Evolutionary conservation across 2,797 vertebrate genomes (phyloP).

Genomic region (Sparus aurata): DNA sequence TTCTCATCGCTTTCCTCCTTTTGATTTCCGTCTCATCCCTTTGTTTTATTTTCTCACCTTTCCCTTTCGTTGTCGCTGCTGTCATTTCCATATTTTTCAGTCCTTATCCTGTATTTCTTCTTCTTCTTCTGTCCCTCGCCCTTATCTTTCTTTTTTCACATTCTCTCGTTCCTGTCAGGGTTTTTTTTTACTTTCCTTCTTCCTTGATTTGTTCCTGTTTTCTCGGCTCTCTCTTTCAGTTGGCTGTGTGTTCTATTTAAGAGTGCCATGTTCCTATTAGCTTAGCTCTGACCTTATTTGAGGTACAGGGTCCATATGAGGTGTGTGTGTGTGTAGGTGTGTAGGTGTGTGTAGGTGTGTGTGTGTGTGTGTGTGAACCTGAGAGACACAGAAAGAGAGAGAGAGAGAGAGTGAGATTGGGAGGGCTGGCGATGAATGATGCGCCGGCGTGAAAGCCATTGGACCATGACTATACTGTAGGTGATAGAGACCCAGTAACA

Average conservation of each 20-base stretch:
- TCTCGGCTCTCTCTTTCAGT: background rate
- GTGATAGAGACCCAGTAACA: conserved; percentile 78
- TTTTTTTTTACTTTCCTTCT: no score
- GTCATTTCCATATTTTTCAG: no score
- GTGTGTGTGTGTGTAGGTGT: conserved; percentile 11
- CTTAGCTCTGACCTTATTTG: conserved; percentile 74
- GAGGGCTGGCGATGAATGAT: conserved; percentile 63
- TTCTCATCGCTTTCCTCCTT: no score
- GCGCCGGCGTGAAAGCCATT: conserved; percentile 63
- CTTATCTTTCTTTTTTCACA: no score
- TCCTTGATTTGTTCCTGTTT: no score
- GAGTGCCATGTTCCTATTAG: conserved; percentile 62
- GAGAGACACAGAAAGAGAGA: background rate
- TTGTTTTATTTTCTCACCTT: no score
- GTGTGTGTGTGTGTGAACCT: conserved; percentile 13
- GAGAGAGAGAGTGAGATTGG: conserved; percentile 6
- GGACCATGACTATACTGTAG: conserved; percentile 74
- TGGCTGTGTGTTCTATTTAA: conserved; percentile 38
- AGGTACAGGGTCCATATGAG: conserved; percentile 45
- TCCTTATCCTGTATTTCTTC: no score
- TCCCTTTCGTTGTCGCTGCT: no score
- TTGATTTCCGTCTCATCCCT: no score
- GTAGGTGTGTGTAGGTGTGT: conserved; percentile 29
- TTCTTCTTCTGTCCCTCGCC: no score
- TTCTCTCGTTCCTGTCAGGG: no score